A percentile compares a stretch with the other conserved stretches of the same genome.
phyloP scores from a whole-genome alignment of 2,113 vertebrate genomes.

The Thomomys bottae region DNA sequence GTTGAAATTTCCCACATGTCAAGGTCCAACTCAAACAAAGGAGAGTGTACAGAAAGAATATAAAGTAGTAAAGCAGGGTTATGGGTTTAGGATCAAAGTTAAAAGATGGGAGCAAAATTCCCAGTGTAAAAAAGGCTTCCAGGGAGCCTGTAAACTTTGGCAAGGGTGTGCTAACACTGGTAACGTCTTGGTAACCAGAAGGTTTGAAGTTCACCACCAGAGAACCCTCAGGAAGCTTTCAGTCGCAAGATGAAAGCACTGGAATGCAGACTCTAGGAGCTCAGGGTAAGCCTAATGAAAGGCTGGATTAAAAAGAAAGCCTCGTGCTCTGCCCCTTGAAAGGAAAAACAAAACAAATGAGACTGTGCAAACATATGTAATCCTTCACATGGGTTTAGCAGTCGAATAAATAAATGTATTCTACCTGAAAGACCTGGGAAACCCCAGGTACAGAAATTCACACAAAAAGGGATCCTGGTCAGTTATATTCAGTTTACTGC shows the following conservation, averaged over 20 bases:
- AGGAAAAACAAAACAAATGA: background rate
- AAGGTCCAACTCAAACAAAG: slow-evolving; percentile 38
- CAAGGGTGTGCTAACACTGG: background rate
- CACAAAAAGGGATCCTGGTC: background rate
- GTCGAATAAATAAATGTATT: background rate
- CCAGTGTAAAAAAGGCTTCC: background rate
- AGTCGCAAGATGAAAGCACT: background rate
- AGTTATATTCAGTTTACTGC: background rate
- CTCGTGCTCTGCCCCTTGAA: background rate
- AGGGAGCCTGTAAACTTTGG: background rate
- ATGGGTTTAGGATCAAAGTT: slow-evolving; percentile 9
- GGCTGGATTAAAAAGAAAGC: background rate
- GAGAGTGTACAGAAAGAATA: background rate
- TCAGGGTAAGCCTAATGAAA: background rate
- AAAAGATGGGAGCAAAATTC: background rate
- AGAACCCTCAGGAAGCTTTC: background rate
- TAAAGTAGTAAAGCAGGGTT: slow-evolving; percentile 19
- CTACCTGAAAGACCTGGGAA: slow-evolving; percentile 2
- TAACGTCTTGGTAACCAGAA: background rate
- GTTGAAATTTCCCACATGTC: background rate
- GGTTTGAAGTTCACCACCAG: background rate
- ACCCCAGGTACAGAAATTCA: background rate
- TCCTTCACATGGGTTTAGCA: background rate
- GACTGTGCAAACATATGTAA: background rate
- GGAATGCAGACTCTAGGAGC: background rate